Conservation (phyloP, 2,888 invertebrate species). For the Scelioninae gen. 2 region DNA sequence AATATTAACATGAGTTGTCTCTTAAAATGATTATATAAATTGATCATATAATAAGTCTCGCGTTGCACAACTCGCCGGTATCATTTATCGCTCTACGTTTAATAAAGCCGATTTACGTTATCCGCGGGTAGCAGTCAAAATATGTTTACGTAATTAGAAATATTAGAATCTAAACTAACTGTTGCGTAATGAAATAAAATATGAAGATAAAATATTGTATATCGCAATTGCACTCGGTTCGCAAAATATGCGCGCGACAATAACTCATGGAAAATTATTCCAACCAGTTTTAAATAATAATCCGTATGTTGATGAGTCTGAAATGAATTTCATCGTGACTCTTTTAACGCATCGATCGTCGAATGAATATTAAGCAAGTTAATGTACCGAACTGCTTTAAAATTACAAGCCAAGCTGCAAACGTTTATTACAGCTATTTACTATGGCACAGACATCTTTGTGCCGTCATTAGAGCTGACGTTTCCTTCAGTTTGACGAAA, state of each 20-base stretch:
- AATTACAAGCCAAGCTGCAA: constrained; percentile 19
- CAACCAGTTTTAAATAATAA: constrained; percentile 1
- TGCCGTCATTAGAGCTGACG: constrained; percentile 9
- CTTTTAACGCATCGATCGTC: neutral
- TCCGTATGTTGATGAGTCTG: neutral
- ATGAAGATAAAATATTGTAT: too few species aligned
- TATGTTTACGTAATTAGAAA: constrained; percentile 44
- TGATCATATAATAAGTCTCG: constrained; percentile 38
- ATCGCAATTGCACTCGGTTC: neutral
- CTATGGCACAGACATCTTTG: constrained; percentile 20
- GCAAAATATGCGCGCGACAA: too few species aligned
- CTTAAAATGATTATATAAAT: constrained; percentile 42
- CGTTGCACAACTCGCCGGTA: constrained; percentile 34
- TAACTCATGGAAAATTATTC: too few species aligned
- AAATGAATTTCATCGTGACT: constrained; percentile 11
- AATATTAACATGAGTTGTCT: constrained; percentile 31
- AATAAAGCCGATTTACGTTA: constrained; percentile 33
- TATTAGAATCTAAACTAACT: constrained; percentile 29
- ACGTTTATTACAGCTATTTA: constrained; percentile 23
- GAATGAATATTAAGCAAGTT: constrained; percentile 9
- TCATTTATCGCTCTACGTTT: constrained; percentile 40
- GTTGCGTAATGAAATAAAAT: constrained; percentile 21
- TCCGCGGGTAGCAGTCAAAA: constrained; percentile 42
- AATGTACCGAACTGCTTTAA: constrained; percentile 6
- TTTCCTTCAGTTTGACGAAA: constrained; percentile 20